A percentile compares a stretch with the other conserved stretches of the same genome.
Evolutionary conservation across 2,113 vertebrate genomes (phyloP).

Genomic region (Gulo gulo): DNA sequence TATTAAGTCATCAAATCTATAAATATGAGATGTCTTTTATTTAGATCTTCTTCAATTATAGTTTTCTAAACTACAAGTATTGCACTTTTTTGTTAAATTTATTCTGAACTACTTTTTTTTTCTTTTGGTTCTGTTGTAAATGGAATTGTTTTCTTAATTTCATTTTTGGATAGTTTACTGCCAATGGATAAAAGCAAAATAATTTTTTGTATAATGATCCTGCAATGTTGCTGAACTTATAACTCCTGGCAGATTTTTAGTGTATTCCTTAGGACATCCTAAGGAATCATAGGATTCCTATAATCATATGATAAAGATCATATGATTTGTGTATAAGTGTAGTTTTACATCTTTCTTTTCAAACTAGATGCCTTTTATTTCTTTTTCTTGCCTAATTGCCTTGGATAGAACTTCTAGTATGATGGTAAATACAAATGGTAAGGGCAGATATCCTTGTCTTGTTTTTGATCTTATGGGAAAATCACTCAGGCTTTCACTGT

Average conservation of each 20-base stretch:
- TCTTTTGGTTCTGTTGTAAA: not conserved
- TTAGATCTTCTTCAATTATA: not conserved
- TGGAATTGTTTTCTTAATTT: not conserved
- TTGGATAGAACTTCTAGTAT: not conserved
- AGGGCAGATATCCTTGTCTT: not conserved
- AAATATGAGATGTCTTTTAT: not conserved
- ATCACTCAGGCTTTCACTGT: not conserved
- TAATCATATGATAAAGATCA: not conserved
- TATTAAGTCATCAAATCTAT: constrained; percentile 18
- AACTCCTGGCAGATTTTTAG: not conserved
- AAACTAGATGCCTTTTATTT: not conserved
- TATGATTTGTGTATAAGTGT: not conserved
- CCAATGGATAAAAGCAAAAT: not conserved
- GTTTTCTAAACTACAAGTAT: not conserved
- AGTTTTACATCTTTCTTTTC: not conserved
- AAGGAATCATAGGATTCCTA: not conserved
- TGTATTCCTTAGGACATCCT: not conserved
- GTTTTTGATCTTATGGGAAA: not conserved
- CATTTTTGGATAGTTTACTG: not conserved
- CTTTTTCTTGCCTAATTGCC: not conserved
- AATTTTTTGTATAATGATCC: not conserved
- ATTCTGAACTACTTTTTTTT: not conserved
- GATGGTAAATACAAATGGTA: not conserved
- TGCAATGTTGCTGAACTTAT: not conserved
- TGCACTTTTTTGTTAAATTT: not conserved